Evolutionary conservation across 1,140 invertebrate species (phyloP).

Genomic region (Anadara kagoshimensis): DNA sequence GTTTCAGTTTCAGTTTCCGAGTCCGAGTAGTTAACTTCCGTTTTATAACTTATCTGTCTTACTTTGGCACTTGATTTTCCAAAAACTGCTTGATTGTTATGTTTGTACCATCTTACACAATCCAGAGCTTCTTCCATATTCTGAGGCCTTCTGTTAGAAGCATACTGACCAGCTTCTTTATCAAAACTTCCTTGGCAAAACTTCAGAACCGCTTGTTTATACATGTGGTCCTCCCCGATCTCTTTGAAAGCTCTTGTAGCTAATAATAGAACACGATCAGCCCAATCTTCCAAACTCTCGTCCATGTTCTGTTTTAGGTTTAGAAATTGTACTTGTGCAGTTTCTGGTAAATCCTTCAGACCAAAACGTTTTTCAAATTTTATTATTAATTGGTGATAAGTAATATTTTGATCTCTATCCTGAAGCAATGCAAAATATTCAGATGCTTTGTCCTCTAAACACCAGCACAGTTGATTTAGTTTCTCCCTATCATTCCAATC

Average conservation of each 20-base stretch:
- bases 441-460: slow-evolving; percentile 26
- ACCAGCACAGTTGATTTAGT: slow-evolving; percentile 22
- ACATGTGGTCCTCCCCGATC: slow-evolving; percentile 21
- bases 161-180: slow-evolving; percentile 22
- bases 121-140: slow-evolving; percentile 16
- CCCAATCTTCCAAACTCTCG: slow-evolving; percentile 24
- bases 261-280: slow-evolving; percentile 24
- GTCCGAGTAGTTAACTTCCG: too few species aligned
- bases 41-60: not conserved
- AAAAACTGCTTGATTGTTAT: slow-evolving; percentile 13
- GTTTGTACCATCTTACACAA: not conserved
- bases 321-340: slow-evolving; percentile 12
- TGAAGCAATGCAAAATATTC: slow-evolving; percentile 19
- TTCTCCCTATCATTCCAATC: not conserved
- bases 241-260: slow-evolving; percentile 11
- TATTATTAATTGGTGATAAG: not conserved
- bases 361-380: slow-evolving; percentile 29
- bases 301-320: slow-evolving; percentile 4
- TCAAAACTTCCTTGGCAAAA: slow-evolving; percentile 25
- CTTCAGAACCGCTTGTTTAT: slow-evolving; percentile 1
- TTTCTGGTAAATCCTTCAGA: slow-evolving; percentile 14
- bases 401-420: not conserved
- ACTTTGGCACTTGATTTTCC: not conserved
- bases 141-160: not conserved
- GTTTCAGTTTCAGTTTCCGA: too few species aligned